phyloP scores from a whole-genome alignment of 2,888 invertebrate species.

The Nudaria mundana region DNA sequence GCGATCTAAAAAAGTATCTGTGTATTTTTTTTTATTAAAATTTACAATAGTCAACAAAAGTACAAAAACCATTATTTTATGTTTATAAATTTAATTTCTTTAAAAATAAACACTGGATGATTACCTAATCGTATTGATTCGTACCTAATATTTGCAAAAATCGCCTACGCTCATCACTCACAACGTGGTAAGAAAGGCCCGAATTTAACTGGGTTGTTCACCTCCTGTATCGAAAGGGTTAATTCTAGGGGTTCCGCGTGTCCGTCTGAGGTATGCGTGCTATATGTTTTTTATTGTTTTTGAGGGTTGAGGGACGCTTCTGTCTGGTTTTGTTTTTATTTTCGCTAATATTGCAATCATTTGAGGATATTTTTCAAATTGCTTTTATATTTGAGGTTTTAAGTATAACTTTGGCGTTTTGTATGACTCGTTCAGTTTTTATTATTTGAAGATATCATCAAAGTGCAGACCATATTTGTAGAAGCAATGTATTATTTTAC shows the following conservation, averaged over 20 bases:
- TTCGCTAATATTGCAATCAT: slow-evolving; percentile 34
- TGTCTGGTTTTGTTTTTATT: slow-evolving; percentile 47
- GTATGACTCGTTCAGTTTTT: not conserved
- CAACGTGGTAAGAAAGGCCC: slow-evolving; percentile 51
- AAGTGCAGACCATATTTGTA: no score
- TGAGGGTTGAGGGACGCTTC: slow-evolving; percentile 52
- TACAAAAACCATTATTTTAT: no score
- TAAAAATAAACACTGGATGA: not conserved
- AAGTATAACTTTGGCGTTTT: not conserved
- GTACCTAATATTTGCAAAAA: slow-evolving; percentile 9
- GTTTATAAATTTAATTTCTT: not conserved
- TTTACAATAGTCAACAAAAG: no score
- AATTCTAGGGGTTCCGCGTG: slow-evolving; percentile 73
- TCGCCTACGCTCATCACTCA: slow-evolving; percentile 39
- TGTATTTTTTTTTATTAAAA: not conserved
- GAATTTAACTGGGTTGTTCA: slow-evolving; percentile 75
- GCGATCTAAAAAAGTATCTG: no score
- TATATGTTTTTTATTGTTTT: slow-evolving; percentile 60
- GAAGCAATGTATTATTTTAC: no score
- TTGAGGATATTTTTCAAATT: slow-evolving; percentile 34
- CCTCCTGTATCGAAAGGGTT: slow-evolving; percentile 75
- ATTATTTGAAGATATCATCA: no score
- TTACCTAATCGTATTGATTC: not conserved
- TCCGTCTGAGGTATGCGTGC: slow-evolving; percentile 62
- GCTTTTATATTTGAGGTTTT: slow-evolving; percentile 28